A percentile compares a stretch with the other conserved stretches of the same genome.
These are phyloP conservation scores for Apistogramma diplotaenia DNA, from an alignment of 2,113 vertebrate species.

Conservation along the genomic window DNA sequence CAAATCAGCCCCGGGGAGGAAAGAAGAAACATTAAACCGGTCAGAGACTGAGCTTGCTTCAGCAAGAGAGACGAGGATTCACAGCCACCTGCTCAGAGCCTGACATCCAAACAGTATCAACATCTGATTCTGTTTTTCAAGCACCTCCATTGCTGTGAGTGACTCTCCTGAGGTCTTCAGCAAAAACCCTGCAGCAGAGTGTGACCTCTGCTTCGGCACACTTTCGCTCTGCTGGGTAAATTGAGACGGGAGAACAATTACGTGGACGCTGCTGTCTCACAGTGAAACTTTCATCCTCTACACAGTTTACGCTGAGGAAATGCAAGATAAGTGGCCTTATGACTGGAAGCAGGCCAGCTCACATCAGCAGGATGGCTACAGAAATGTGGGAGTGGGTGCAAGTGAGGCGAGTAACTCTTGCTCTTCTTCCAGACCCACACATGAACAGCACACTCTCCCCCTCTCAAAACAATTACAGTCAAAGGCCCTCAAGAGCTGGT, in stretches of 20 bases:
- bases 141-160: not conserved
- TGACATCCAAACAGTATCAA: not conserved
- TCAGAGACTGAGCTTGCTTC: not conserved
- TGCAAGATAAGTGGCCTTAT: not conserved
- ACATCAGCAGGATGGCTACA: slow-evolving; percentile 1
- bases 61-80: not conserved
- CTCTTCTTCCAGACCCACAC: not conserved
- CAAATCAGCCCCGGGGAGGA: not conserved
- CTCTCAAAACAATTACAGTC: not conserved
- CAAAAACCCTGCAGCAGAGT: not conserved
- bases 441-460: not conserved
- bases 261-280: not conserved
- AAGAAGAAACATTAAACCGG: not conserved
- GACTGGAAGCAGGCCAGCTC: not conserved
- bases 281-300: not conserved
- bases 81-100: not conserved
- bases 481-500: not conserved
- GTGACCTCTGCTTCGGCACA: not conserved
- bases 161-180: not conserved
- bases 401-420: not conserved
- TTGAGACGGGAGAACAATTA: not conserved
- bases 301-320: not conserved
- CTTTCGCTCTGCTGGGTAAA: not conserved
- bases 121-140: not conserved
- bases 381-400: slow-evolving; percentile 1